Base-by-base conservation (phyloP, 2,797 vertebrate genomes). In the Sciaenops ocellatus region DNA sequence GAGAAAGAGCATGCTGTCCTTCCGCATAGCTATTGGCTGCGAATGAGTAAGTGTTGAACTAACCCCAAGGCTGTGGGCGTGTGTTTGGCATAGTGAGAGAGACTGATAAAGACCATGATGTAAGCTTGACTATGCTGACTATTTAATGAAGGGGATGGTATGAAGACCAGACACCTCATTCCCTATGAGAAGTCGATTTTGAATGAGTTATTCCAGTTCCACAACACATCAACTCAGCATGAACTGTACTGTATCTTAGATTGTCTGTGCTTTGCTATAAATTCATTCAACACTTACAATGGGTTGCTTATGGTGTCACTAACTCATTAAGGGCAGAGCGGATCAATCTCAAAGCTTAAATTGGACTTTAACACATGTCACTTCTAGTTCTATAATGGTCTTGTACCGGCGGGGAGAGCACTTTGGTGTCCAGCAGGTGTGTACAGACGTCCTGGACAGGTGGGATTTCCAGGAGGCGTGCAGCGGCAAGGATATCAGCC, bases 381-480 rank as follows among this genome's bases (percentile, higher is more conserved):
- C 24, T 78, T 73, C 0, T 81, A 69, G 60, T 73, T 64, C 16
- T 79, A 26, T 30, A 71, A 76, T 24, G 65, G 64, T 85, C 20
- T 81, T 46, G 26, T 92, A 96, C 96, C 96, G 93, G 95, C 89
- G 93, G 95, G 93, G 95, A 95, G 94, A 96, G 96, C 93, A 96
- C 96, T 95, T 96, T 96, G 94, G 95, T 97, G 93, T 98, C 97
- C 85, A 99, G 96, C 94, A 99, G 96, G 96, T 99, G 98, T 28
- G 97, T 96, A 82, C 98, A 99, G 89, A 99, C 97, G 16, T 98
- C 97, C 93, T 97, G 96, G 73, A 99, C 97, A 6, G 97, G 97
- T 38, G 95, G 94, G 94, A 99, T 97, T 94, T 99, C 98, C 82
- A 99, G 95, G 94, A 99, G 96, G 48, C 92, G 96, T 47, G 98